A percentile compares a stretch with the other conserved stretches of the same genome.
These are phyloP conservation scores for Podarcis siculus DNA, from an alignment of 2,797 vertebrate species.

Conservation along the genomic window DNA sequence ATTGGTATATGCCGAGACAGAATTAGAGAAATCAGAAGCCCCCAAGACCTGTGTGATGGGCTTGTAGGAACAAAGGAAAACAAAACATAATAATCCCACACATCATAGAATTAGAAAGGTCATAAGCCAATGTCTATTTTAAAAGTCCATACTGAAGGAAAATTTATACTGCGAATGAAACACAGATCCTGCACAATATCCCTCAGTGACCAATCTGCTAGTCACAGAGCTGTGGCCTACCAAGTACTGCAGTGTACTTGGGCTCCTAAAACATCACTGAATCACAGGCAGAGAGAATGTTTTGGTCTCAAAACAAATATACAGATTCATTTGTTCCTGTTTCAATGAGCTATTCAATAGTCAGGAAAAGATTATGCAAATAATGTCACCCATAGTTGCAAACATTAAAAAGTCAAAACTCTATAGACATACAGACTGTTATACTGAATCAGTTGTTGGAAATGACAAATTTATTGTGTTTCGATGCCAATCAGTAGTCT, in stretches of 20 bases:
- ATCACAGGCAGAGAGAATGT: background rate
- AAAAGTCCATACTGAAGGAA: background rate
- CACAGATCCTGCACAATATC: background rate
- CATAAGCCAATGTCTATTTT: constrained; percentile 13
- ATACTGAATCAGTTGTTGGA: background rate
- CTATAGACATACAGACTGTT: background rate
- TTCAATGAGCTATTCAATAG: constrained; percentile 33
- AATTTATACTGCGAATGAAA: background rate
- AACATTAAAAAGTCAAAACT: background rate
- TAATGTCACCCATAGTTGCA: background rate
- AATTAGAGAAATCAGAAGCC: constrained; percentile 77
- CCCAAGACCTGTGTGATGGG: constrained; percentile 66
- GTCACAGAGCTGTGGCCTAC: background rate
- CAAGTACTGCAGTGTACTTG: background rate
- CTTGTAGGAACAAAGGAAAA: constrained; percentile 32
- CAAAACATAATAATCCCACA: constrained; percentile 19
- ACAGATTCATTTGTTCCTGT: constrained; percentile 7
- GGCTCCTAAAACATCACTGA: background rate
- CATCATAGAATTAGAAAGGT: constrained; percentile 7
- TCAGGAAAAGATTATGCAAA: background rate
- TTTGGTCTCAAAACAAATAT: background rate
- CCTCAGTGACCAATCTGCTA: constrained; percentile 12
- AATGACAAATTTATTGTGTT: background rate
- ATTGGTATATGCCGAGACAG: constrained; percentile 78
- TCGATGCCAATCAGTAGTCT: background rate